phyloP scores from a whole-genome alignment of 2,797 vertebrate genomes.

The Gymnoscopelus braueri region DNA sequence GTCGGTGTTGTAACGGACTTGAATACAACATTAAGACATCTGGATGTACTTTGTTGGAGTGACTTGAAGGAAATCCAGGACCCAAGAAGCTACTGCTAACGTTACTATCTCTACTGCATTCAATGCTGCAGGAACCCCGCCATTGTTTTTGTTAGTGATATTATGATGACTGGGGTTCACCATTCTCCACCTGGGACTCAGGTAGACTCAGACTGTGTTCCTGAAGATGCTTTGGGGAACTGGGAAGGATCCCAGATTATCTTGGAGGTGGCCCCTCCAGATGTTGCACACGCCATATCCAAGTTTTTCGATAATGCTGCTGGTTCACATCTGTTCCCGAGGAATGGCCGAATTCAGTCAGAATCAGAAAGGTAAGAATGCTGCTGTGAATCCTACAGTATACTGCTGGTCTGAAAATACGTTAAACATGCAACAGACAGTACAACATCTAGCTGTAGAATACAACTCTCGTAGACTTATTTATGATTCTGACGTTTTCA shows the following conservation, averaged over 20 bases:
- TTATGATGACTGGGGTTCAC: constrained; percentile 12
- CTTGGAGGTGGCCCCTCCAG: constrained; percentile 4
- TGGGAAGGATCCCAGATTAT: neutral
- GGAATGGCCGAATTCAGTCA: no score
- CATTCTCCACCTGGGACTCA: fast-evolving
- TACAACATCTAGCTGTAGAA: no score
- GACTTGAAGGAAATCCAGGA: no score
- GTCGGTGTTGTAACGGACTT: no score
- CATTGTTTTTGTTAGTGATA: neutral
- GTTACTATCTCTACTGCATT: neutral
- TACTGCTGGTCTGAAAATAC: no score
- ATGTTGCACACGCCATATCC: constrained; percentile 30
- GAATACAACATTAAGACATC: no score
- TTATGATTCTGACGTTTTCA: no score
- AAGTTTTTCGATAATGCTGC: constrained; percentile 10
- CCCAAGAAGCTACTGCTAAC: no score
- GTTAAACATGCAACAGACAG: no score
- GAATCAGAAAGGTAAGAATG: neutral
- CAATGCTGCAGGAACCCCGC: neutral
- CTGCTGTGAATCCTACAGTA: no score
- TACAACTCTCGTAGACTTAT: no score
- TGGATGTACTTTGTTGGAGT: no score
- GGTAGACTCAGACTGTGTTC: neutral
- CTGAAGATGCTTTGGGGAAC: neutral
- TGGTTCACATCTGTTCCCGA: neutral